These are phyloP conservation scores for Timema podura DNA, from an alignment of 2,888 invertebrate genomes.

Conservation along the genomic window DNA sequence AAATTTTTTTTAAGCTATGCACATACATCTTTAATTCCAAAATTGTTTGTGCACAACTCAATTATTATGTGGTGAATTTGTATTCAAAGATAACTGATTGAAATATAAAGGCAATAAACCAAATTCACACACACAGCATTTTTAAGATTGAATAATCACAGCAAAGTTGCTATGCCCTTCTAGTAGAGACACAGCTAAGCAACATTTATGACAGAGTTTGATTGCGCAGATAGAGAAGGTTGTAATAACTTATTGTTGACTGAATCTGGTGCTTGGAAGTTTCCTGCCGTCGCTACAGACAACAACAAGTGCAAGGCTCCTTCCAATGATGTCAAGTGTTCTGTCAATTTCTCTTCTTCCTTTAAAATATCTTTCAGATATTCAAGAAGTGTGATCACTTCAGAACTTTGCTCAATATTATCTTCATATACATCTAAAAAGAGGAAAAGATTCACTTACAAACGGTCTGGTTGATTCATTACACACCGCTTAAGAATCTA, in stretches of 20 bases:
- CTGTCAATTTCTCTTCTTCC: constrained; percentile 64
- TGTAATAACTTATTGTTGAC: constrained; percentile 45
- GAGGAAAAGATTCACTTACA: not conserved
- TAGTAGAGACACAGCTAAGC: not conserved
- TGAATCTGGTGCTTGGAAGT: constrained; percentile 42
- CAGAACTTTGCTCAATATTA: constrained; percentile 57
- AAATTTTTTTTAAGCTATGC: too few relatives aligned
- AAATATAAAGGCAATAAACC: too few relatives aligned
- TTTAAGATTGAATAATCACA: too few relatives aligned
- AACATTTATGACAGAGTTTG: constrained; percentile 56
- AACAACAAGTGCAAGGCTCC: constrained; percentile 65
- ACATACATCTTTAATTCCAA: too few relatives aligned
- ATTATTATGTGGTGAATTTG: too few relatives aligned
- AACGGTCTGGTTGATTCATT: not conserved
- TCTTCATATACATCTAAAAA: constrained; percentile 62
- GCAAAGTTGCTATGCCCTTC: too few relatives aligned
- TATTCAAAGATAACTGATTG: too few relatives aligned
- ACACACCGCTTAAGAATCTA: not conserved
- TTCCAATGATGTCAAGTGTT: constrained; percentile 60
- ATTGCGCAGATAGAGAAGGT: constrained; percentile 43
- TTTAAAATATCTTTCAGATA: constrained; percentile 58
- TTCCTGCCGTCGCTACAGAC: constrained; percentile 46
- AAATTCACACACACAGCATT: too few relatives aligned
- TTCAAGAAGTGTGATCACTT: constrained; percentile 58
- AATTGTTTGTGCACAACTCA: too few relatives aligned